Base-by-base conservation (phyloP, 1,140 invertebrate genomes). In the Meloidogyne chitwoodi region DNA sequence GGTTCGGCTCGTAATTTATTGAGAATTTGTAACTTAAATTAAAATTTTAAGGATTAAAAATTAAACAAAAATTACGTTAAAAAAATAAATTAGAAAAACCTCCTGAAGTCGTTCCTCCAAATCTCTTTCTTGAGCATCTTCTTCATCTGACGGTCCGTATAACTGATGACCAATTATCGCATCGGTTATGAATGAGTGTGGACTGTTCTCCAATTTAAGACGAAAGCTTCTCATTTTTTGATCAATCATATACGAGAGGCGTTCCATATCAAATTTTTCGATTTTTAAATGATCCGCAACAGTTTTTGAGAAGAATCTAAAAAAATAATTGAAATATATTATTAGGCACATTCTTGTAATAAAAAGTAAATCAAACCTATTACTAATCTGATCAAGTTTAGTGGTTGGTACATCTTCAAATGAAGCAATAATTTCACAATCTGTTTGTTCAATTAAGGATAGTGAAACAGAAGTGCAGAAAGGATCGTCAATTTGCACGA, bases 401-500 rank as follows among this genome's bases (percentile, higher is more conserved):
- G 88, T 83, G 5, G 91, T 87, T 0, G 93, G 92, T 14, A 95
- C 93, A 87, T 93, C 93, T 82, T 92, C 90, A 79, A 95, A 92
- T 61, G 90, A 88, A 12, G 95, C 89, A 6, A 87, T 88, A 19
- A 94, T 90, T 91, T 92, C 87, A 75, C 89, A 88, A 77, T 75
- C 74, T 12, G 41, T 63, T 27, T 69, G 71, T 24, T 71, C 29
- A 56, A 68, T n/a, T n/a, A 78, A 44, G 12, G 69, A 87, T 80
- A 69, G 66, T 87, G 88, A 89, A 88, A 93, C 92, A 84, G 91
- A 90, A 84, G 92, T 93, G 62, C 93, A 93, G 81, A 91, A 91
- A 0, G 93, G 93, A 84, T 94, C 92, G 48, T 92, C 90, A 26
- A 91, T 91, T 88, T 95, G 93, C 5, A 95, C 92, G 88, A 95